A percentile compares a stretch with the other conserved stretches of the same genome.
Evolutionary conservation across 2,888 invertebrate species (phyloP).

Genomic region (Plagodis pulveraria): DNA sequence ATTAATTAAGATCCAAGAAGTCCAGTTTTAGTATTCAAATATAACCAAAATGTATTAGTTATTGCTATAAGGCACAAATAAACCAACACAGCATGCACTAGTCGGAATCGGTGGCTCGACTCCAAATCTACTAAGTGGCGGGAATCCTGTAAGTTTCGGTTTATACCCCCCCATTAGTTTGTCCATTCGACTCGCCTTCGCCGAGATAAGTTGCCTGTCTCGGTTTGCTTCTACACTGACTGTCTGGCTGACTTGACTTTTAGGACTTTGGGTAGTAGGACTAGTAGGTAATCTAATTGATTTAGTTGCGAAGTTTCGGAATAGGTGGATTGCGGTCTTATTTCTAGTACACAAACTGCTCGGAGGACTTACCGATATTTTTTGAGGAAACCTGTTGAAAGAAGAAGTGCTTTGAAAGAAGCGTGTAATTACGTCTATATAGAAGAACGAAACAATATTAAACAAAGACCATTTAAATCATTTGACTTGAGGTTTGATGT

Average conservation of each 20-base stretch:
- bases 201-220: constrained; percentile 40
- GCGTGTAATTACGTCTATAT: no score
- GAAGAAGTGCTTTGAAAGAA: no score
- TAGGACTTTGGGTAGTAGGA: constrained; percentile 17
- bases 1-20: constrained; percentile 4
- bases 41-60: constrained; percentile 8
- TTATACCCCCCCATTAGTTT: constrained; percentile 41
- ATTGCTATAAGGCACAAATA: constrained; percentile 23
- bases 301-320: constrained; percentile 25
- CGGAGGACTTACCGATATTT: no score
- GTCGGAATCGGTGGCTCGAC: constrained; percentile 36
- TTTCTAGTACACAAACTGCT: constrained; percentile 5
- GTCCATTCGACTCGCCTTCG: constrained; percentile 38
- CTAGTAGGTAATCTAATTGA: constrained; percentile 25
- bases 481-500: no score
- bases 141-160: constrained; percentile 39
- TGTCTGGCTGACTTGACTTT: constrained; percentile 36
- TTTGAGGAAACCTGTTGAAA: no score
- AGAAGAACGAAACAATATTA: no score
- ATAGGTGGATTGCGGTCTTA: constrained; percentile 19
- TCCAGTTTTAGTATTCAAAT: constrained; percentile 16
- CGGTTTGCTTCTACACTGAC: constrained; percentile 25
- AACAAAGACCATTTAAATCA: no score
- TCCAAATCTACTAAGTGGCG: constrained; percentile 42
- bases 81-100: constrained; percentile 31